Conservation (phyloP, 2,888 invertebrate genomes). For the Nemotelus pantherinus region DNA sequence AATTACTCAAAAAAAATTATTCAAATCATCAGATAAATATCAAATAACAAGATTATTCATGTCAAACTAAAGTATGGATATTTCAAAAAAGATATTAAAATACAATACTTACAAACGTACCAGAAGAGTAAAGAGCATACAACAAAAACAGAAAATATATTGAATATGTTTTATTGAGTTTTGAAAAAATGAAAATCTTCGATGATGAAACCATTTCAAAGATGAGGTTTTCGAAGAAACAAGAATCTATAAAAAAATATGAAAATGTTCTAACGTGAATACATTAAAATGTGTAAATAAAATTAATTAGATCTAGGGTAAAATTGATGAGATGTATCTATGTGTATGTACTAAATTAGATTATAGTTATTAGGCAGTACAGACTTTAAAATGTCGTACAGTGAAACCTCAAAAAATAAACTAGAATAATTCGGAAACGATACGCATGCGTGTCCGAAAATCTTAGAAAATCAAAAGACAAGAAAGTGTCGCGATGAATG, state of each 20-base stretch:
- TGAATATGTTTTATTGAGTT: slow-evolving; percentile 14
- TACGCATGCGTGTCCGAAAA: too few relatives aligned
- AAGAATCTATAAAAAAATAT: too few relatives aligned
- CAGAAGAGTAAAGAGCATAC: background rate
- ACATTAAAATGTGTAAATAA: too few relatives aligned
- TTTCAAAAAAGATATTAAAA: slow-evolving; percentile 17
- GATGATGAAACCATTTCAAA: background rate
- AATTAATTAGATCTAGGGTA: too few relatives aligned
- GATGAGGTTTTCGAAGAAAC: too few relatives aligned
- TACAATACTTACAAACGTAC: background rate
- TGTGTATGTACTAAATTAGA: too few relatives aligned
- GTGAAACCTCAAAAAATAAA: background rate
- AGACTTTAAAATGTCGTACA: too few relatives aligned
- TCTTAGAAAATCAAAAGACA: too few relatives aligned
- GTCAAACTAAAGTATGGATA: slow-evolving; percentile 1
- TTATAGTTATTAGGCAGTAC: too few relatives aligned
- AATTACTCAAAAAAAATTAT: slow-evolving; percentile 22
- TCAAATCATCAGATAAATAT: background rate
- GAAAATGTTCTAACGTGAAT: background rate
- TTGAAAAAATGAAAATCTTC: background rate
- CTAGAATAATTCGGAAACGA: background rate
- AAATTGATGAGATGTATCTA: too few relatives aligned
- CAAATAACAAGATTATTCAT: background rate
- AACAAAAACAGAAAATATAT: too few relatives aligned
- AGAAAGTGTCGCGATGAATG: background rate